Base-by-base conservation (phyloP, 2,888 invertebrate species). In the Eustalomyia histrio region DNA sequence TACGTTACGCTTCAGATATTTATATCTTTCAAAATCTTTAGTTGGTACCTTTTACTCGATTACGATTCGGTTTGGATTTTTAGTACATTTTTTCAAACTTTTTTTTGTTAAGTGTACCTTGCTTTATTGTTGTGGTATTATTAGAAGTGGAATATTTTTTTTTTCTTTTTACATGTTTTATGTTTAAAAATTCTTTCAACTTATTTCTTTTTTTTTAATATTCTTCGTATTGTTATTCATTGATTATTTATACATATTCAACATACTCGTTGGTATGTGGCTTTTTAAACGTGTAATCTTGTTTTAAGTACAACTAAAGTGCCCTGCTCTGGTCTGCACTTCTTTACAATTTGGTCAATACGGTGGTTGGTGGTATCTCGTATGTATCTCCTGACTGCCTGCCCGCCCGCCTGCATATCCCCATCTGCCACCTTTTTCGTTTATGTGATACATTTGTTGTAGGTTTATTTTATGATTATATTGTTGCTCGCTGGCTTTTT, bases 391-490 rank as follows among this genome's bases (percentile, higher is more conserved):
- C n/a, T 47, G 12, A 1, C 12, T 8, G 10, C 8, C 35, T n/a
- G 35, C 43, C 43, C n/a, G 43, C 50, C 57, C 60, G 61, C 60
- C 76, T 16, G 39, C n/a, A n/a, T n/a, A n/a, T n/a, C n/a, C n/a
- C 35, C 21, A 33, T 61, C 65, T 68, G 68, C 35, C 17, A 39
- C 76, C 76, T 81, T 78, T 76, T 57, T 79, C 67, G n/a, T 79
- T 52, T 29, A 29, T 52, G 39, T 43, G 69, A 57, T 24, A 57
- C 67, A 60, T 78, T 76, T 47, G 73, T 75, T 64, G 8, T 68
- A 57, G 57, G 58, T 78, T 60, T 63, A 8, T 53, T 55, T 74
- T 60, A 61, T 64, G 50, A 58, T 64, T 69, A 39, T 57, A 64
- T 61, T 57, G 55, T 55, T 18, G 50, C 65, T 55, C 35, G 39